These are phyloP conservation scores for Melanocharis versteri DNA, from an alignment of 2,113 vertebrate species.

Conservation along the genomic window DNA sequence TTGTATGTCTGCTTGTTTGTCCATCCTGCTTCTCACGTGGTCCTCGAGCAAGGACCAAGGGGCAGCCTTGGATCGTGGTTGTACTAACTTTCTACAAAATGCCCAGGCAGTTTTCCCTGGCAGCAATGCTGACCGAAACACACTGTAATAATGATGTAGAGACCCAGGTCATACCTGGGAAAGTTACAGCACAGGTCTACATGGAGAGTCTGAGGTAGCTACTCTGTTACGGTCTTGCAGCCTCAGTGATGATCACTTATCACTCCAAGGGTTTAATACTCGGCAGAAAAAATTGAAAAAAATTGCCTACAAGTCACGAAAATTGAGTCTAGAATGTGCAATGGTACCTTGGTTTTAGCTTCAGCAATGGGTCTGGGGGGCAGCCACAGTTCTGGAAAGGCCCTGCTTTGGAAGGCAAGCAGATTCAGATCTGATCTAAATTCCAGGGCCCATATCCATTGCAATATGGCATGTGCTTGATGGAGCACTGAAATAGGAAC, in stretches of 20 bases:
- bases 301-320: not conserved
- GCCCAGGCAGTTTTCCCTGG: not conserved
- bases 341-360: not conserved
- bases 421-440: not conserved
- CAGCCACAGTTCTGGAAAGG: not conserved
- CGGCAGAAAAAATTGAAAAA: not conserved
- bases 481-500: not conserved
- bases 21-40: fast-evolving
- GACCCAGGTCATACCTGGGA: fast-evolving
- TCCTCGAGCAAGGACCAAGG: not conserved
- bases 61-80: fast-evolving
- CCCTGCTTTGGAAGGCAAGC: not conserved
- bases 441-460: not conserved
- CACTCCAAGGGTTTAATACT: not conserved
- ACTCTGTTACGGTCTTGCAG: not conserved
- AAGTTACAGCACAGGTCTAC: not conserved
- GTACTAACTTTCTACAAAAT: not conserved
- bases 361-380: not conserved
- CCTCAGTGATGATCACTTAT: not conserved
- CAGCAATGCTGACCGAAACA: not conserved
- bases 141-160: not conserved
- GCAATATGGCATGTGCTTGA: not conserved
- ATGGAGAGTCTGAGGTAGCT: not conserved
- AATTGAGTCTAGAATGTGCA: not conserved
- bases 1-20: not conserved